Base-by-base conservation (phyloP, 2,797 vertebrate genomes). In the Corythornis leucogaster region DNA sequence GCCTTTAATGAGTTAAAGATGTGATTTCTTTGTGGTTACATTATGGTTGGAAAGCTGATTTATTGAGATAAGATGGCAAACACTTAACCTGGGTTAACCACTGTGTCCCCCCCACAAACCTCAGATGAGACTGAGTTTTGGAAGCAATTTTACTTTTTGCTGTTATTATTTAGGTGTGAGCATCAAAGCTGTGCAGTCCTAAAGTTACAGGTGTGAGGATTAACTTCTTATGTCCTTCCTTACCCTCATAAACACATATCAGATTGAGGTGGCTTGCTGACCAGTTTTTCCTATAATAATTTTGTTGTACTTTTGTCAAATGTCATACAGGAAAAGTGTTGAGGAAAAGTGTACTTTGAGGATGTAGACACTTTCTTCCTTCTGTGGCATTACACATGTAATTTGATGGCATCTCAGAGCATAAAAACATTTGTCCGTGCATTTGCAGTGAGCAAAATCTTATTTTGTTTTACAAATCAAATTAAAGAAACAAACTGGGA, bases 41-140 rank as follows among this genome's bases (percentile, higher is more conserved):
- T 87, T 94, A 89, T 40, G 69, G 85, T 70, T 87, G 90, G 75
- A 92, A 91, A 97, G 96, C 90, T 20, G 51, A 95, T 97, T 97
- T 97, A 89, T 93, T 80, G 59, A 95, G 93, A 97, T 79, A 93
- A 94, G 94, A 89, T 31, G 86, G 87, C 86, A 96, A 93, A 95
- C 48, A 53, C 79, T 93, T 95, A 96, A 96, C 91, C 77, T 83
- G 88, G 63, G 76, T 94, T 96, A 94, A 93, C 63, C 77, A 75
- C 76, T 83, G 20, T 87, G 67, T 90, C 82, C 57, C 66, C 46
- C 28, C 7, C 3, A 46, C 71, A 95, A 48, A 84, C 83, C 87
- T 94, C 75, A 95, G 91, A 62, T 26, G 78, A 97, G 89, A 94
- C 1, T 71, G 94, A 85, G 57, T 79, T 94, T 92, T 95, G 81